These are phyloP conservation scores for Battus philenor DNA, from an alignment of 1,140 invertebrate genomes.

Conservation along the genomic window DNA sequence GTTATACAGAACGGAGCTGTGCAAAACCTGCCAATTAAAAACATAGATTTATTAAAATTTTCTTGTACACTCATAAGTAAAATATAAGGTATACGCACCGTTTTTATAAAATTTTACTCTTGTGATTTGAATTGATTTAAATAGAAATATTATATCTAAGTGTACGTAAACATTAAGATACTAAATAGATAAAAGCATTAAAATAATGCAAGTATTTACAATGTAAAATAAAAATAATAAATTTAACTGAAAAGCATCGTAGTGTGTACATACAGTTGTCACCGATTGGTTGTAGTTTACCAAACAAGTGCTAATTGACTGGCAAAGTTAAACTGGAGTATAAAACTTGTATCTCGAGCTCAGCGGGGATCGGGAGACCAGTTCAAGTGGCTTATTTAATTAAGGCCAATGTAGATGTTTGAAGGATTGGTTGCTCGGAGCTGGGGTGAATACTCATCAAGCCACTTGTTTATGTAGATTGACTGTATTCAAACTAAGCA, in stretches of 20 bases:
- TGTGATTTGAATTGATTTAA: too few relatives aligned
- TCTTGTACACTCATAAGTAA: too few relatives aligned
- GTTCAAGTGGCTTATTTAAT: constrained; percentile 10
- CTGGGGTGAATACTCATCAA: constrained; percentile 6
- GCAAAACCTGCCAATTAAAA: too few relatives aligned
- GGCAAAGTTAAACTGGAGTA: constrained; percentile 11
- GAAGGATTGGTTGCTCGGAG: background rate
- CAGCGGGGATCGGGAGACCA: background rate
- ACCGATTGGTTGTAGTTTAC: constrained; percentile 15
- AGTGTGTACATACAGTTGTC: constrained; percentile 11
- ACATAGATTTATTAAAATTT: too few relatives aligned
- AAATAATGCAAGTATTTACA: too few relatives aligned
- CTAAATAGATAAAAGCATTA: too few relatives aligned
- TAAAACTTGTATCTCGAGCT: constrained; percentile 8
- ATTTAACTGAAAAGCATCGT: background rate
- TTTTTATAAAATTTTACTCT: too few relatives aligned
- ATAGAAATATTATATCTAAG: too few relatives aligned
- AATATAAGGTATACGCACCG: too few relatives aligned
- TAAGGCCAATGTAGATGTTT: constrained; percentile 10
- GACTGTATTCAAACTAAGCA: background rate
- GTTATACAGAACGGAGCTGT: too few relatives aligned
- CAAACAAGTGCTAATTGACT: constrained; percentile 16
- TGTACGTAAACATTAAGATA: too few relatives aligned
- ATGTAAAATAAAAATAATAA: too few relatives aligned
- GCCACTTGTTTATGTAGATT: constrained; percentile 1